phyloP scores from a whole-genome alignment of 2,113 vertebrate genomes.

The Anarhynchus alexandrinus region DNA sequence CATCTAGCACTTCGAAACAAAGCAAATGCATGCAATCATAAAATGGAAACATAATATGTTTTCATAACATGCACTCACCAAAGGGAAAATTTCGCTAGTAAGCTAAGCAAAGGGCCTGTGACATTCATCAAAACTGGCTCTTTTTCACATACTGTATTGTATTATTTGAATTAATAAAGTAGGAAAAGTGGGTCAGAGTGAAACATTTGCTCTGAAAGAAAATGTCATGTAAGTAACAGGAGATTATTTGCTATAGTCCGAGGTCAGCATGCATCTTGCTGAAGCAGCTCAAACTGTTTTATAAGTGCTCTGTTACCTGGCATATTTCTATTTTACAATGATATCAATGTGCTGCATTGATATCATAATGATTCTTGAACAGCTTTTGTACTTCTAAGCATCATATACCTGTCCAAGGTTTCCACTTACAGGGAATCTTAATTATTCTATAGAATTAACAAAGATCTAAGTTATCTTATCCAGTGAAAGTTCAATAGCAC shows the following conservation, averaged over 20 bases:
- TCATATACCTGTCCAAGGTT: background rate
- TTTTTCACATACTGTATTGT: background rate
- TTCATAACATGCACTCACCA: conserved; percentile 35
- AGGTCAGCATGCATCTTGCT: conserved; percentile 6
- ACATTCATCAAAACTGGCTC: conserved; percentile 1
- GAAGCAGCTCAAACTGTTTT: conserved; percentile 10
- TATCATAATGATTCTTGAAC: conserved; percentile 29
- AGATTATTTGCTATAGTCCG: background rate
- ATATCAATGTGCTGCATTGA: background rate
- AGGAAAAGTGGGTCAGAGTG: conserved; percentile 1
- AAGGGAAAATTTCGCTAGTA: conserved; percentile 35
- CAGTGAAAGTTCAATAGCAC: conserved; percentile 50
- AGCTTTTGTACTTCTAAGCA: conserved; percentile 12
- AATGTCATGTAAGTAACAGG: background rate
- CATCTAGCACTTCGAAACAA: background rate
- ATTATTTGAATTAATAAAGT: conserved; percentile 18
- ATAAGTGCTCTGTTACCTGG: background rate
- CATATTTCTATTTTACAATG: conserved; percentile 15
- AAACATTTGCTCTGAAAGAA: conserved; percentile 21
- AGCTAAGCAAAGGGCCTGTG: background rate
- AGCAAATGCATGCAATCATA: background rate
- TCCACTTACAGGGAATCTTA: conserved; percentile 14
- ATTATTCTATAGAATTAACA: conserved; percentile 36
- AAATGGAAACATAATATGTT: conserved; percentile 37
- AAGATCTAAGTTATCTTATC: conserved; percentile 14